Evolutionary conservation across 2,888 invertebrate genomes (phyloP).

Genomic region (Phorcus lineatus): DNA sequence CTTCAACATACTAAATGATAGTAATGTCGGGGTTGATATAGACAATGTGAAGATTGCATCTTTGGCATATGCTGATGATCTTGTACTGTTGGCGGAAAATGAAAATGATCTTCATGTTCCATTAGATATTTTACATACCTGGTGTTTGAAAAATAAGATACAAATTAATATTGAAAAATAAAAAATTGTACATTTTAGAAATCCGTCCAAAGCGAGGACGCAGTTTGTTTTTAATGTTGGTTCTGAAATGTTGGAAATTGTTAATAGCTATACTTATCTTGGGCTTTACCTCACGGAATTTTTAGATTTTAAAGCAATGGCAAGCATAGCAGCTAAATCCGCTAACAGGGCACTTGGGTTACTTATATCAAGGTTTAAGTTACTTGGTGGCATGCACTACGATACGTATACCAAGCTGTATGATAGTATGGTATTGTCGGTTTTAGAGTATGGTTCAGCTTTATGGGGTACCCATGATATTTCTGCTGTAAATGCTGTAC

Average conservation of each 20-base stretch:
- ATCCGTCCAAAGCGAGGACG: neutral
- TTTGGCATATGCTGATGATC: neutral
- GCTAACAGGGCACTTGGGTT: neutral
- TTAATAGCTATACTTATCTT: neutral
- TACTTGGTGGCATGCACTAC: neutral
- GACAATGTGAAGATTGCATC: neutral
- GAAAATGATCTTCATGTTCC: neutral
- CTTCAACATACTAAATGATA: neutral
- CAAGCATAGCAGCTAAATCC: neutral
- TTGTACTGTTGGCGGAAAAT: neutral
- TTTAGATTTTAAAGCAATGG: neutral
- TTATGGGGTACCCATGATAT: neutral
- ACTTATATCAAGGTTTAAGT: neutral
- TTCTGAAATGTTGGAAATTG: neutral
- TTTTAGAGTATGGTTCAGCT: neutral
- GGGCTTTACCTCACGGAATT: neutral
- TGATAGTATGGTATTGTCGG: neutral
- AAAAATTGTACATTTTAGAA: conserved; percentile 6
- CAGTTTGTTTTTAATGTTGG: neutral
- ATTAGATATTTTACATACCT: neutral
- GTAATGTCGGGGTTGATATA: neutral
- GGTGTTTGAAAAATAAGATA: conserved; percentile 3
- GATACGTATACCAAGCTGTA: neutral
- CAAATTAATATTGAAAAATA: no score
- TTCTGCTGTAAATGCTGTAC: neutral